Evolutionary conservation across 1,140 invertebrate genomes (phyloP), one percentile per base, ranked within the genome.

Genomic region (Pseudomyrmex flavicornis): DNA sequence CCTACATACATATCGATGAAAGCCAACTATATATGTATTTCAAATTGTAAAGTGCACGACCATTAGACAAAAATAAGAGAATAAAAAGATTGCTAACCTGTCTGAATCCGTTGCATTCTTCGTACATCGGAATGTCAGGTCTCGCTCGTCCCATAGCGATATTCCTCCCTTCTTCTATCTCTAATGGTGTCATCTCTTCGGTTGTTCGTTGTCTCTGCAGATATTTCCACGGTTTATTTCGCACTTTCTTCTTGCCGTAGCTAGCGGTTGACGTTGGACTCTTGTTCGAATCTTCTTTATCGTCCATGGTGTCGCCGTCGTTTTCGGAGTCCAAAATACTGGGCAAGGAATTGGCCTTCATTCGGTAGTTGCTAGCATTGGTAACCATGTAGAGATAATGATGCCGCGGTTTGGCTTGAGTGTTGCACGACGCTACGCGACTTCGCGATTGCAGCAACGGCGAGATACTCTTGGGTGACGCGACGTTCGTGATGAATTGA

Each of bases 281-380:
- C 86, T 96, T 94, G 62, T 95, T 90, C 84, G 94, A 35, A 89
- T 95, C 91, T 70, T 94, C 95, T 65, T 95, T 95, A 2, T 93
- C 94, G 52, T 95, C 94, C 44, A 89, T 94, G 15, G 95, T 94
- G 26, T 96, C 96, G 26, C 93, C 93, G 69, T 97, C 96, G 56
- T 95, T 96, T 82, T 97, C 96, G 0, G 96, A 97, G 91, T 97
- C 97, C 82, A 97, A 93, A 88, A 97, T 97, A 91, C 97, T 97
- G 0, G 97, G 97, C 88, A 97, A 88, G 59, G 97, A 97, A 90
- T 96, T 97, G 15, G 97, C 96, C 93, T 97, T 97, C 82, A 96
- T 95, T 86, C 95, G 95, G 89, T 96, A 96, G 52, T 95, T 95
- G 85, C 94, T 96, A 17, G 95, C 95, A 61, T 93, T 94, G 1